These are phyloP conservation scores for human DNA, from an alignment of 2,113 vertebrate genomes.

Conservation along the genomic window DNA sequence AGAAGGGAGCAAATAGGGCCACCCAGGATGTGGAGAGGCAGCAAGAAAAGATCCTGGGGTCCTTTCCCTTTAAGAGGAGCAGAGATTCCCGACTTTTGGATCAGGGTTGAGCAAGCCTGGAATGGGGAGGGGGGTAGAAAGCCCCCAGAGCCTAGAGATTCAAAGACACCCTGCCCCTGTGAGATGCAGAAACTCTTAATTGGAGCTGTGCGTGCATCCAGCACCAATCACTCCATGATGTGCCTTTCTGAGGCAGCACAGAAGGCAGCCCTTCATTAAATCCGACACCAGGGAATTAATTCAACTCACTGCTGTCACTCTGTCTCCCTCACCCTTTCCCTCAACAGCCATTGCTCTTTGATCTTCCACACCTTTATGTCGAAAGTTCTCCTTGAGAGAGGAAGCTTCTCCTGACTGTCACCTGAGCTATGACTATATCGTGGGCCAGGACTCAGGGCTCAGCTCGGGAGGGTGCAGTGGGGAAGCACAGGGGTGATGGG, in stretches of 20 bases:
- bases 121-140: slow-evolving; percentile 13
- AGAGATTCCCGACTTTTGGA: neutral
- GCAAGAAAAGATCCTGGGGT: neutral
- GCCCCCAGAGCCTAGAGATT: slow-evolving; percentile 53
- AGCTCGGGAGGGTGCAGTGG: neutral
- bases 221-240: slow-evolving; percentile 51
- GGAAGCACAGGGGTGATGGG: neutral
- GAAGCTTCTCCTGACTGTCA: slow-evolving; percentile 51
- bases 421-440: slow-evolving; percentile 54
- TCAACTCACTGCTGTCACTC: slow-evolving; percentile 72
- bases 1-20: neutral
- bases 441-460: neutral
- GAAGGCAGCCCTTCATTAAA: slow-evolving; percentile 80
- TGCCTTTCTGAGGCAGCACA: slow-evolving; percentile 57
- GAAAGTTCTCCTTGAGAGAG: slow-evolving; percentile 58
- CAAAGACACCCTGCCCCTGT: slow-evolving; percentile 47
- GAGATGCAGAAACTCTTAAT: slow-evolving; percentile 73
- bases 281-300: slow-evolving; percentile 79
- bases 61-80: slow-evolving; percentile 64
- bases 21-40: accelerated
- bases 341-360: slow-evolving; percentile 69
- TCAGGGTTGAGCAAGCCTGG: neutral
- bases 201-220: slow-evolving; percentile 64
- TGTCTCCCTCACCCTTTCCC: slow-evolving; percentile 69
- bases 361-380: slow-evolving; percentile 72